A percentile compares a stretch with the other conserved stretches of the same genome.
Conservation (phyloP, 2,113 vertebrate species). For the Ameiurus melas region DNA sequence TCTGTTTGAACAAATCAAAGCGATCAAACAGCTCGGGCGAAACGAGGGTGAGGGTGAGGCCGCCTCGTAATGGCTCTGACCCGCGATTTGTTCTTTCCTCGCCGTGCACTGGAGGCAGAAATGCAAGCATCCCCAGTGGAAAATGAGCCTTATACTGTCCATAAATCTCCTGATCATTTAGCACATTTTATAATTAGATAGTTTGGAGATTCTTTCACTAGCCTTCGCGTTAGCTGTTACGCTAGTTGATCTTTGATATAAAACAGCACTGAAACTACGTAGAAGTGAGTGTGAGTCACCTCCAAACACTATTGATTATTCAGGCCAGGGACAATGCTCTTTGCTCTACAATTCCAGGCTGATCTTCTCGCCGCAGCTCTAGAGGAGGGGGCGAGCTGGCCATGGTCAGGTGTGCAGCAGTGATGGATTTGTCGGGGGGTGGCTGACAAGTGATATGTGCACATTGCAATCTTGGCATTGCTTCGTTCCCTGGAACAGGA, state of each 20-base stretch:
- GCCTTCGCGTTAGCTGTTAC: background rate
- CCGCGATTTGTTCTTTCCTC: conserved; percentile 4
- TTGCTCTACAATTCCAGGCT: background rate
- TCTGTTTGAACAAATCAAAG: conserved; percentile 56
- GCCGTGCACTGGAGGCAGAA: conserved; percentile 7
- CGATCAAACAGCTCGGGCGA: conserved; percentile 40
- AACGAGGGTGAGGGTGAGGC: background rate
- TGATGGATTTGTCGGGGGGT: conserved; percentile 7
- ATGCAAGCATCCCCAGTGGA: background rate
- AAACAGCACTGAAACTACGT: background rate
- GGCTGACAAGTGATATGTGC: conserved; percentile 17
- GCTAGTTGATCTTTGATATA: background rate
- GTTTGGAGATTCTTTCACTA: background rate
- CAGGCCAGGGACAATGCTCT: background rate
- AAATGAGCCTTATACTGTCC: background rate
- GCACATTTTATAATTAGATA: background rate
- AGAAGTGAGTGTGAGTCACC: background rate
- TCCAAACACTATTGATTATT: conserved; percentile 2
- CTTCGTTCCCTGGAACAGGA: conserved; percentile 1
- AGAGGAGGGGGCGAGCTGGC: background rate
- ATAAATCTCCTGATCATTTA: background rate
- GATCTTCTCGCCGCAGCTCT: background rate
- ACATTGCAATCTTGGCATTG: conserved; percentile 5
- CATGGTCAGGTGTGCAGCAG: conserved; percentile 5
- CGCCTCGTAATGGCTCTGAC: conserved; percentile 37